phyloP scores from a whole-genome alignment of 2,113 vertebrate species.

The Natator depressus region DNA sequence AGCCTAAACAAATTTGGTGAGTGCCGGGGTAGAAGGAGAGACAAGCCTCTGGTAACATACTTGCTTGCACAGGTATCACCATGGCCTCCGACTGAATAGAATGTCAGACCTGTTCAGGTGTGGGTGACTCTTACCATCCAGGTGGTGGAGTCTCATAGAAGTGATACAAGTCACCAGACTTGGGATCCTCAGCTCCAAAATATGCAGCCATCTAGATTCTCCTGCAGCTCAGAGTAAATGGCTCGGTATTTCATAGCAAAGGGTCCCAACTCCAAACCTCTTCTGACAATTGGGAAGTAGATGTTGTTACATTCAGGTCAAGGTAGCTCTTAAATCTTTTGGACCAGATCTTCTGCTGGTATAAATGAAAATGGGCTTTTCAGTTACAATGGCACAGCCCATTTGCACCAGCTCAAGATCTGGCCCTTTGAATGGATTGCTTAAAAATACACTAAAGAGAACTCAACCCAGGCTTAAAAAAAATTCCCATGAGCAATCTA shows the following conservation, averaged over 20 bases:
- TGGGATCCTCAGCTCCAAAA: not conserved
- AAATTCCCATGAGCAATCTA: not conserved
- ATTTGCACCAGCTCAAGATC: not conserved
- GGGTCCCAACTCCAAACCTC: not conserved
- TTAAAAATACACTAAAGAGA: not conserved
- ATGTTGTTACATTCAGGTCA: not conserved
- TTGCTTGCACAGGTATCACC: not conserved
- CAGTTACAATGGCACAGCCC: not conserved
- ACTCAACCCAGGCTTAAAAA: not conserved
- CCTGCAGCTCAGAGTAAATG: not conserved
- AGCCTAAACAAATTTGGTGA: not conserved
- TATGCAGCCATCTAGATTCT: rapidly evolving
- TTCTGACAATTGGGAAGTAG: not conserved
- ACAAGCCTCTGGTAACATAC: not conserved
- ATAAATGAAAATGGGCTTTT: not conserved
- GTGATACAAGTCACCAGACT: not conserved
- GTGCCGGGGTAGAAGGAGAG: not conserved
- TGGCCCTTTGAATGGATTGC: not conserved
- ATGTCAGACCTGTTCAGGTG: not conserved
- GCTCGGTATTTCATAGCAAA: not conserved
- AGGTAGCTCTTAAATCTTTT: not conserved
- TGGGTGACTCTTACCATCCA: not conserved
- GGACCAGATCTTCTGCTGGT: rapidly evolving
- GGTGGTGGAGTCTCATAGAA: not conserved
- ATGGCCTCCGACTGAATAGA: not conserved